A percentile compares a stretch with the other conserved stretches of the same genome.
Conservation (phyloP, 2,888 invertebrate genomes). For the Trachelus tabidus region DNA sequence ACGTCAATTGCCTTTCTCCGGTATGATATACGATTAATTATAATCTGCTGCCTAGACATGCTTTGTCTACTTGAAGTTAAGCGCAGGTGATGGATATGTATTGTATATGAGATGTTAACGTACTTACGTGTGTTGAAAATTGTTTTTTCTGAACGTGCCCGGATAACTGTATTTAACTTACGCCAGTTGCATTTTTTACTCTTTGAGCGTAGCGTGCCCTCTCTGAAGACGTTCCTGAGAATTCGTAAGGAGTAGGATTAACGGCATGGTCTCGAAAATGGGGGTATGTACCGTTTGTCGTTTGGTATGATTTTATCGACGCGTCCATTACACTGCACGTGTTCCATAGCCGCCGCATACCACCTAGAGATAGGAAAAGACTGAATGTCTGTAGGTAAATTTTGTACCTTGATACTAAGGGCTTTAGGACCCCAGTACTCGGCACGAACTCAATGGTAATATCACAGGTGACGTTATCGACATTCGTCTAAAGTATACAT, state of each 20-base stretch:
- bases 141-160: neutral
- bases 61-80: neutral
- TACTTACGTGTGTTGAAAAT: neutral
- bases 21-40: neutral
- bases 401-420: neutral
- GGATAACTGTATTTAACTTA: neutral
- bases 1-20: neutral
- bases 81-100: neutral
- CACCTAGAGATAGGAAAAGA: neutral
- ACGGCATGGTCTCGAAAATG: constrained; percentile 37
- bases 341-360: neutral
- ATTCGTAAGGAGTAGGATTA: constrained; percentile 34
- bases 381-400: neutral
- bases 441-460: neutral
- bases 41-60: neutral
- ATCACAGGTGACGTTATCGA: neutral
- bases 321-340: neutral
- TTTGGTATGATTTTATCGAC: constrained; percentile 33
- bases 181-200: neutral
- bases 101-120: neutral
- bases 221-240: constrained; percentile 28
- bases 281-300: constrained; percentile 41
- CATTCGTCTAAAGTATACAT: neutral
- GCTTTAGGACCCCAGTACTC: neutral
- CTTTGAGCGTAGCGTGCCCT: constrained; percentile 20